A percentile compares a stretch with the other conserved stretches of the same genome.
Evolutionary conservation across 2,888 invertebrate genomes (phyloP).

Genomic region (Scaptomyza parva): DNA sequence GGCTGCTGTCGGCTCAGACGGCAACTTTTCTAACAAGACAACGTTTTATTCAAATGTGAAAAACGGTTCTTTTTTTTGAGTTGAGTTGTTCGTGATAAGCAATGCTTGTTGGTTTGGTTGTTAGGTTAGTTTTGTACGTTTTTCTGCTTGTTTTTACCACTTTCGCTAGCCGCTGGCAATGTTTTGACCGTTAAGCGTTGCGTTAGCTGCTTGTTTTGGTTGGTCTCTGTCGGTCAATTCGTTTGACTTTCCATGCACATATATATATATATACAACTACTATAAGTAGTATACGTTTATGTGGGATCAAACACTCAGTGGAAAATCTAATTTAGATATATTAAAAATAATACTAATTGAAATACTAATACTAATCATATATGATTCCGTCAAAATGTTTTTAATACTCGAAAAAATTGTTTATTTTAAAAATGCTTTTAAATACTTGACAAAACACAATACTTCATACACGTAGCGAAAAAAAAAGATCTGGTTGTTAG

Average conservation of each 20-base stretch:
- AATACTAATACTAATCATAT: too few species aligned
- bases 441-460: too few species aligned
- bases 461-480: too few species aligned
- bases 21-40: conserved; percentile 54
- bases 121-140: conserved; percentile 6
- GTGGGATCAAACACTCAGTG: conserved; percentile 28
- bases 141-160: conserved; percentile 44
- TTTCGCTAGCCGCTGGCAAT: conserved; percentile 31
- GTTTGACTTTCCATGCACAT: conserved; percentile 50
- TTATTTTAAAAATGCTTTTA: too few species aligned
- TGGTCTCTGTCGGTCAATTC: conserved; percentile 27
- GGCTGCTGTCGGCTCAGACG: conserved; percentile 8
- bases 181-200: conserved; percentile 23
- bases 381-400: too few species aligned
- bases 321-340: too few species aligned
- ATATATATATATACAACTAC: neutral
- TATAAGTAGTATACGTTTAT: conserved; percentile 39
- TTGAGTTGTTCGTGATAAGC: conserved; percentile 17
- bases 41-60: conserved; percentile 65
- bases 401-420: too few species aligned
- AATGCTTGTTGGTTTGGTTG: conserved; percentile 11
- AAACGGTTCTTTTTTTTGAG: conserved; percentile 74
- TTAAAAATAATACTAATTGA: too few species aligned
- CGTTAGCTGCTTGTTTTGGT: conserved; percentile 4
- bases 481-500: too few species aligned